Conservation (phyloP, 2,888 invertebrate genomes). For the Leucania comma region DNA sequence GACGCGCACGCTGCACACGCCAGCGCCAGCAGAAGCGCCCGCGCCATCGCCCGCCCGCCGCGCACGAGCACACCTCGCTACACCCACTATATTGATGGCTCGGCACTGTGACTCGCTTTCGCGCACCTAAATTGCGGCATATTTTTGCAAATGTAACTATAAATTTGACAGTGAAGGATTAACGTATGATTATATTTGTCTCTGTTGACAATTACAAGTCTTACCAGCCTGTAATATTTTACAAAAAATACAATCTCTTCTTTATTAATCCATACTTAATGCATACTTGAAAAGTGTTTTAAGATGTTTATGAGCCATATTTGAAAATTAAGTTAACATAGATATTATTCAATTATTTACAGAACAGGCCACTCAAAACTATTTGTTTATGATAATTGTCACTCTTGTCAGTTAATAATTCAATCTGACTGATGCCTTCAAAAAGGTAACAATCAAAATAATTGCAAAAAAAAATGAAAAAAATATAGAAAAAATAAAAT, state of each 20-base stretch:
- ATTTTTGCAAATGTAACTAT: constrained; percentile 78
- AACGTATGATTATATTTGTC: constrained; percentile 46
- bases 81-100: constrained; percentile 50
- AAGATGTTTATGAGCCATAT: background rate
- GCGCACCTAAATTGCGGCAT: constrained; percentile 75
- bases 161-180: constrained; percentile 82
- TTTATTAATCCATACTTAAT: no score
- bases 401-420: constrained; percentile 44
- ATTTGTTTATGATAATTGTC: background rate
- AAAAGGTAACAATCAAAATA: constrained; percentile 53
- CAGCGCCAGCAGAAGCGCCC: constrained; percentile 66
- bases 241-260: background rate
- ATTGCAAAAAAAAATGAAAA: constrained; percentile 47
- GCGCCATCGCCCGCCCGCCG: constrained; percentile 44
- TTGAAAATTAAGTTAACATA: background rate
- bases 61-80: constrained; percentile 10
- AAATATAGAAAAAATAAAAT: constrained; percentile 30
- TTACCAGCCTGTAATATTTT: constrained; percentile 43
- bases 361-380: constrained; percentile 40
- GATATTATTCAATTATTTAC: background rate
- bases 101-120: constrained; percentile 50
- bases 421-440: constrained; percentile 30
- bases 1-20: constrained; percentile 67
- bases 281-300: background rate
- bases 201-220: constrained; percentile 46